Evolutionary conservation across 1,140 invertebrate species (phyloP).

Genomic region (Trichonephila clavipes): DNA sequence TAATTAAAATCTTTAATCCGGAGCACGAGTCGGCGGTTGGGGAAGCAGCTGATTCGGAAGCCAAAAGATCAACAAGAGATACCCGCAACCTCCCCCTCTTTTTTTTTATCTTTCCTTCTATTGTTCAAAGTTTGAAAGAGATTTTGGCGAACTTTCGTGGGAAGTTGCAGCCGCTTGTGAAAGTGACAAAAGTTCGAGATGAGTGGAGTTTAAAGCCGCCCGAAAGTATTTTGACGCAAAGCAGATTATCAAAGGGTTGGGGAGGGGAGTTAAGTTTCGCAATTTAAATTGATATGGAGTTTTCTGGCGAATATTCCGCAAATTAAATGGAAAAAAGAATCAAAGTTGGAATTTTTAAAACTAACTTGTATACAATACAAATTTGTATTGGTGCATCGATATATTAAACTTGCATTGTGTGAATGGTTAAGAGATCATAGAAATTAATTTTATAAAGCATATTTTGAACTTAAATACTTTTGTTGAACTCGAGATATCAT

Average conservation of each 20-base stretch:
- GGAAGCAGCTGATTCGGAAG: conserved; percentile 27
- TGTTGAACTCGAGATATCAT: too few species aligned
- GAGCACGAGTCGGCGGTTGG: neutral
- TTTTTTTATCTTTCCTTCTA: neutral
- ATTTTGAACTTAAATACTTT: too few species aligned
- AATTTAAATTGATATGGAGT: too few species aligned
- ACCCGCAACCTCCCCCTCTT: too few species aligned
- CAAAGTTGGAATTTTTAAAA: too few species aligned
- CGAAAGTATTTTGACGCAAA: neutral
- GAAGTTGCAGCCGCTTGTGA: neutral
- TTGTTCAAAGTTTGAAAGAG: neutral
- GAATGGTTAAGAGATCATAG: too few species aligned
- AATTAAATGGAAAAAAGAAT: too few species aligned
- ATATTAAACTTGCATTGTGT: too few species aligned
- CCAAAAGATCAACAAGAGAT: conserved; percentile 17
- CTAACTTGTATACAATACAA: too few species aligned
- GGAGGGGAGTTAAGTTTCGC: neutral
- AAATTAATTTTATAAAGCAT: too few species aligned
- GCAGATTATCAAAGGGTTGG: neutral
- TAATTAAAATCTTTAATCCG: conserved; percentile 46
- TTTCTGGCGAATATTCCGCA: too few species aligned
- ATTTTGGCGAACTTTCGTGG: neutral
- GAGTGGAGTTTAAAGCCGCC: neutral
- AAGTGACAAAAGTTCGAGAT: neutral
- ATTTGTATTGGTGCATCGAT: too few species aligned